phyloP scores from a whole-genome alignment of 2,888 invertebrate species.

The Helicoverpa assulta region DNA sequence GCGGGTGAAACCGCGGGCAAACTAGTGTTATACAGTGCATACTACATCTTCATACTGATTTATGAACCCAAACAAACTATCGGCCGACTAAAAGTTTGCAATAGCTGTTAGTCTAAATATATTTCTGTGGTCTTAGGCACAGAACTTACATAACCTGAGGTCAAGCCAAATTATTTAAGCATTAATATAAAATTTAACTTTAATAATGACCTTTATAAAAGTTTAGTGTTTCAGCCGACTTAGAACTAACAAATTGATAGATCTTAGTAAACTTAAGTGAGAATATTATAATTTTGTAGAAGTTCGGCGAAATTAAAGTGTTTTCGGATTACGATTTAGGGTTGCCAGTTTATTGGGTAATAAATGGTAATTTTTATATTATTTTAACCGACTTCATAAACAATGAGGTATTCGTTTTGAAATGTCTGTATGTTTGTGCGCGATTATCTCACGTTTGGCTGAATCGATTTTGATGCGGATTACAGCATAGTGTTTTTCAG shows the following conservation, averaged over 20 bases:
- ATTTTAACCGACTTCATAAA: no score
- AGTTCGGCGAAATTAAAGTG: slow-evolving; percentile 45
- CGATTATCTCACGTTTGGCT: no score
- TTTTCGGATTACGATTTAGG: slow-evolving; percentile 42
- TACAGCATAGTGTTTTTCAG: no score
- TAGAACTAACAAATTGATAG: slow-evolving; percentile 26
- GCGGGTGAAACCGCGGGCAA: no score
- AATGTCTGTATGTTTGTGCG: no score
- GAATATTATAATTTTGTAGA: slow-evolving; percentile 54
- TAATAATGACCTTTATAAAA: slow-evolving; percentile 40
- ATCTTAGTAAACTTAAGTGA: no score
- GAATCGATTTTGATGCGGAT: no score
- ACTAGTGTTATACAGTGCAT: no score
- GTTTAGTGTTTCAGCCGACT: slow-evolving; percentile 41
- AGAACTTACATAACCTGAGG: slow-evolving; percentile 21
- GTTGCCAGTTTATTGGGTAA: slow-evolving; percentile 30
- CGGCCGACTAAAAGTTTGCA: no score
- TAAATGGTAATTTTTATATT: neutral
- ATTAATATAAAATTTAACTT: slow-evolving; percentile 38
- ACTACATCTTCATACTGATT: no score
- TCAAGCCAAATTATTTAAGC: slow-evolving; percentile 24
- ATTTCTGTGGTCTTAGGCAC: slow-evolving; percentile 13
- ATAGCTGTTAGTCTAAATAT: neutral
- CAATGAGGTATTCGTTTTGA: no score
- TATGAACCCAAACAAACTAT: no score